Evolutionary conservation across 2,113 vertebrate genomes (phyloP).

Genomic region (Cebus imitator): DNA sequence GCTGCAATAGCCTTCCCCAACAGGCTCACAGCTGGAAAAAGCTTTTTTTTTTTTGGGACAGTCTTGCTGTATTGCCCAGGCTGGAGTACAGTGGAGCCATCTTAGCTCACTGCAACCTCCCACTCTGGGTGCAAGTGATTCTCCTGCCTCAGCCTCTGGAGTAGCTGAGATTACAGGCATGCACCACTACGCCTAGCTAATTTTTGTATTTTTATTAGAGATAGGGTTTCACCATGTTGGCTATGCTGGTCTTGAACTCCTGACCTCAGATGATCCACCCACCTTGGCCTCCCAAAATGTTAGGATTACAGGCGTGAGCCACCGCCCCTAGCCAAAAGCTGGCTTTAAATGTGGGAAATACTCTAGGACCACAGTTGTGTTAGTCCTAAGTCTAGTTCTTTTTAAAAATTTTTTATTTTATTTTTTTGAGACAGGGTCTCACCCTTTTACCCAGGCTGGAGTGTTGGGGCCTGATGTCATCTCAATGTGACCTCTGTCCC

Average conservation of each 20-base stretch:
- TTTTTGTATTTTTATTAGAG: background rate
- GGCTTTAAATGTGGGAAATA: background rate
- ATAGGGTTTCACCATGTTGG: background rate
- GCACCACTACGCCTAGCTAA: background rate
- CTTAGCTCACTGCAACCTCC: background rate
- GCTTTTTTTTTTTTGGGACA: background rate
- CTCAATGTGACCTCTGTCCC: background rate
- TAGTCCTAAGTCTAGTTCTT: background rate
- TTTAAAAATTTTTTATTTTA: background rate
- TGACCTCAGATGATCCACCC: background rate
- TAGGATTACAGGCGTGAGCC: background rate
- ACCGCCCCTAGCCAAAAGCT: background rate
- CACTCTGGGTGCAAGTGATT: background rate
- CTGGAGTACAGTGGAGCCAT: background rate
- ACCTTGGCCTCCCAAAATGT: background rate
- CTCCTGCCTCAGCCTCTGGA: background rate
- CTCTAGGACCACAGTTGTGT: background rate
- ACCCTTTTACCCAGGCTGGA: background rate
- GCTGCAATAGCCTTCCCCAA: background rate
- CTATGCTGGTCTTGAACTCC: background rate
- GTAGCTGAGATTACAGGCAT: background rate
- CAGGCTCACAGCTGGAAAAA: background rate
- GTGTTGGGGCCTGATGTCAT: accelerated
- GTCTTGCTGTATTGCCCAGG: background rate
- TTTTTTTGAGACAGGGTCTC: background rate